phyloP scores from a whole-genome alignment of 2,797 vertebrate genomes.

The Epinephelus awoara region DNA sequence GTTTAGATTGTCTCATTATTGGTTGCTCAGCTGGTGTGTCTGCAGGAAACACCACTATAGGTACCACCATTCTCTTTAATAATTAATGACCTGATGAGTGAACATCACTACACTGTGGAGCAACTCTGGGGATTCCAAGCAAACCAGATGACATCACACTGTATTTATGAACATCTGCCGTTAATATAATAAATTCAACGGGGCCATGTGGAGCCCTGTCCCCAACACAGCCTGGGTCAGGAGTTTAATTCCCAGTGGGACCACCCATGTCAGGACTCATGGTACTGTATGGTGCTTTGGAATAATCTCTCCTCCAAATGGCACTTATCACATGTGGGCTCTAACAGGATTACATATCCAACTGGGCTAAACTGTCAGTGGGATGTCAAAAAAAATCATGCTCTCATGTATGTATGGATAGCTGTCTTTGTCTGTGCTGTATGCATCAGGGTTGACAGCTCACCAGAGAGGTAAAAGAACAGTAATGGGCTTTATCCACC shows the following conservation, averaged over 20 bases:
- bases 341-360: slow-evolving; percentile 40
- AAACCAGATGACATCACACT: slow-evolving; percentile 26
- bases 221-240: slow-evolving; percentile 24
- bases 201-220: slow-evolving; percentile 20
- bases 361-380: slow-evolving; percentile 26
- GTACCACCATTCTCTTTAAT: background rate
- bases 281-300: slow-evolving; percentile 19
- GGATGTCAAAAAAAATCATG: slow-evolving; percentile 17
- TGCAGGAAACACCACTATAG: too few species aligned
- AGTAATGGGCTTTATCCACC: too few species aligned
- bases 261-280: slow-evolving; percentile 6
- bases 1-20: background rate
- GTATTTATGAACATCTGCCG: slow-evolving; percentile 43
- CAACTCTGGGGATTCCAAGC: background rate
- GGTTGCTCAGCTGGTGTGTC: too few species aligned
- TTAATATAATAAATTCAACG: slow-evolving; percentile 51
- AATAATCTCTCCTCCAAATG: slow-evolving; percentile 54
- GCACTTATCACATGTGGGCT: slow-evolving; percentile 23
- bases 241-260: slow-evolving; percentile 39
- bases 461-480: background rate
- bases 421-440: background rate
- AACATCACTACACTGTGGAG: background rate
- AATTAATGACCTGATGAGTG: background rate
- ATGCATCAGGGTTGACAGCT: background rate
- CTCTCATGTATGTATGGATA: background rate